These are phyloP conservation scores for Clitarchus hookeri DNA, from an alignment of 2,888 invertebrate genomes.

Conservation along the genomic window DNA sequence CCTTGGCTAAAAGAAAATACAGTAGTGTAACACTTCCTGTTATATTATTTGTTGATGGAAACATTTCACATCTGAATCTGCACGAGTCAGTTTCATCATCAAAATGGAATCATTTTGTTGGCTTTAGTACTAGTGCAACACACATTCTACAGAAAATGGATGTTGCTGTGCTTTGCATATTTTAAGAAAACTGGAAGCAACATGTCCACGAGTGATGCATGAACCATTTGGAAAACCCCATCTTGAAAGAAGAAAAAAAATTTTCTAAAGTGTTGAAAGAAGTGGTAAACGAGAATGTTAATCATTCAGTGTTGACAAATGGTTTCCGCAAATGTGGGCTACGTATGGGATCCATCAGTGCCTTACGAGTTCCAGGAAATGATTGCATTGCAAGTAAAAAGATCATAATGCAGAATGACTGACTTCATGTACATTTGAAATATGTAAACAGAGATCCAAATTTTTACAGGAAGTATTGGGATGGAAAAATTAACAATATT, in stretches of 20 bases:
- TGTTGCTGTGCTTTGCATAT: conserved; percentile 50
- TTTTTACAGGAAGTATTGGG: too few species aligned
- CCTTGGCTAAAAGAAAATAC: conserved; percentile 42
- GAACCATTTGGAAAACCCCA: conserved; percentile 43
- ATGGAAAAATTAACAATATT: too few species aligned
- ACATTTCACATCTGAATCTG: conserved; percentile 46
- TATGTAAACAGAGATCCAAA: too few species aligned
- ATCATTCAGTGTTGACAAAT: too few species aligned
- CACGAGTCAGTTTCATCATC: conserved; percentile 51
- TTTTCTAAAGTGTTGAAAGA: too few species aligned
- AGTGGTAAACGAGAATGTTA: too few species aligned
- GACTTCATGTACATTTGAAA: too few species aligned
- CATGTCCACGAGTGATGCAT: conserved; percentile 46
- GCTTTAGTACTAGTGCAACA: conserved; percentile 51
- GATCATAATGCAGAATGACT: too few species aligned
- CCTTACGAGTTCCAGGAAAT: too few species aligned
- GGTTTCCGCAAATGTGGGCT: too few species aligned
- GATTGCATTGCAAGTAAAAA: too few species aligned
- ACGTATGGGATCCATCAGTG: too few species aligned
- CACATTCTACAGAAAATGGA: conserved; percentile 53
- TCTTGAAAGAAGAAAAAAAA: conserved; percentile 44
- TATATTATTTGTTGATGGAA: conserved; percentile 44
- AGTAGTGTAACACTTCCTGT: conserved; percentile 46
- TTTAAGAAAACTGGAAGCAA: conserved; percentile 50
- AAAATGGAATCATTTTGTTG: conserved; percentile 50